Evolutionary conservation across 2,113 vertebrate species (phyloP), one percentile per base, ranked within the genome.

Genomic region (Buteo buteo): DNA sequence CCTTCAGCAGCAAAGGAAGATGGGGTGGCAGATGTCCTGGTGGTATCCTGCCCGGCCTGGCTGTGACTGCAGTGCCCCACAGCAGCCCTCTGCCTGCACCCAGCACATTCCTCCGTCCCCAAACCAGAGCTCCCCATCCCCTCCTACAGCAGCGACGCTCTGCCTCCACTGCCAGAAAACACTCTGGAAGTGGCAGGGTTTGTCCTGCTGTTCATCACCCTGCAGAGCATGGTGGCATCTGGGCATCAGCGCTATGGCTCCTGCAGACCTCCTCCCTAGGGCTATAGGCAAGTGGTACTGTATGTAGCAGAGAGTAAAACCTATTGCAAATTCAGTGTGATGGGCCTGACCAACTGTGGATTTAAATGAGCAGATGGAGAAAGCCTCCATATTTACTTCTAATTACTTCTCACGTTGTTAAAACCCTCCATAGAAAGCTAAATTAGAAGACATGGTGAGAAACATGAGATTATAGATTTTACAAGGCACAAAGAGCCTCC

Each of bases 291-390:
- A 31, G 16, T 57, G 25, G 22, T 69, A 36, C 25, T 58, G 21
- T 45, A 25, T 2, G 3, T 4, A 61, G 28, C 38, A 90, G 26
- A 79, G 40, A 80, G 19, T 61, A 77, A 93, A 96, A 58, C 15
- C 34, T 62, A 40, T 15, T 62, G 34, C 21, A 94, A 88, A 89
- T 78, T 82, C 62, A 45, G 3, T 45, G 32, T 58, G 34, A 74
- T 65, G 67, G 13, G 25, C 42, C 88, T 95, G 92, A 94, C 36
- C 31, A 26, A 16, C 49, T 90, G 70, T 57, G 21, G 31, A 61
- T 88, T 80, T 85, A 72, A 85, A 94, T 9, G 19, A 90, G 45
- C 82, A 96, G 70, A 82, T 73, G 78, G 84, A 94, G 65, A 90
- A 91, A 93, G 65, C 36, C 25, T 94, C 67, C 5, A 0, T 94